A percentile compares a stretch with the other conserved stretches of the same genome.
Conservation (phyloP, 2,888 invertebrate species). For the Tipula lateralis region DNA sequence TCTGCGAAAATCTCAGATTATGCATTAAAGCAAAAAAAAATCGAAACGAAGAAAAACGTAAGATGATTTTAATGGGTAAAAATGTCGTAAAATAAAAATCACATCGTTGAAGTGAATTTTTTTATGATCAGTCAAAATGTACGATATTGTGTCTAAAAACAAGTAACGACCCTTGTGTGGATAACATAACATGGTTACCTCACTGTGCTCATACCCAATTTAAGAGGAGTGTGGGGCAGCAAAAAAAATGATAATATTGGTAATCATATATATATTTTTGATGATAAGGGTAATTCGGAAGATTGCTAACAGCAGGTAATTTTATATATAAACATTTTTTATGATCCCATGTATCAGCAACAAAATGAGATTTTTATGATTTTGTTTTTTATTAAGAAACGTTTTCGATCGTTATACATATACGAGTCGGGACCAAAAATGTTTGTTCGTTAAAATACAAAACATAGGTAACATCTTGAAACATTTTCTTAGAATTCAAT, state of each 20-base stretch:
- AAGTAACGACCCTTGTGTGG: not conserved
- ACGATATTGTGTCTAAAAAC: conserved; percentile 14
- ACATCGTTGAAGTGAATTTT: conserved; percentile 11
- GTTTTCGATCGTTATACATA: not conserved
- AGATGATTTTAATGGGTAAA: conserved; percentile 13
- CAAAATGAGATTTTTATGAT: conserved; percentile 20
- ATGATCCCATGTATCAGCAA: conserved; percentile 3
- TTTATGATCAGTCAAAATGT: not conserved
- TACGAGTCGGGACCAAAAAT: not conserved
- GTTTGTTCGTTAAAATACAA: not conserved
- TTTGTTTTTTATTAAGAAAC: not conserved
- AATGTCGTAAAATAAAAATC: conserved; percentile 24
- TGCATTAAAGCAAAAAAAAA: conserved; percentile 2
- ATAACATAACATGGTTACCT: conserved; percentile 9
- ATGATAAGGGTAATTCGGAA: not conserved
- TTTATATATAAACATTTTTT: not conserved
- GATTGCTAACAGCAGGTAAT: conserved; percentile 11
- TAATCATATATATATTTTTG: not conserved
- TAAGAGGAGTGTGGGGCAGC: not conserved
- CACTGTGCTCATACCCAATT: not conserved
- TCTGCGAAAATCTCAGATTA: not conserved
- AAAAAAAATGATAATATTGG: not conserved
- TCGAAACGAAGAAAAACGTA: not conserved
- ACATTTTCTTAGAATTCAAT: not conserved
- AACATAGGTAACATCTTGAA: conserved; percentile 11